Conservation (phyloP, 2,113 vertebrate species). For the Puma concolor region DNA sequence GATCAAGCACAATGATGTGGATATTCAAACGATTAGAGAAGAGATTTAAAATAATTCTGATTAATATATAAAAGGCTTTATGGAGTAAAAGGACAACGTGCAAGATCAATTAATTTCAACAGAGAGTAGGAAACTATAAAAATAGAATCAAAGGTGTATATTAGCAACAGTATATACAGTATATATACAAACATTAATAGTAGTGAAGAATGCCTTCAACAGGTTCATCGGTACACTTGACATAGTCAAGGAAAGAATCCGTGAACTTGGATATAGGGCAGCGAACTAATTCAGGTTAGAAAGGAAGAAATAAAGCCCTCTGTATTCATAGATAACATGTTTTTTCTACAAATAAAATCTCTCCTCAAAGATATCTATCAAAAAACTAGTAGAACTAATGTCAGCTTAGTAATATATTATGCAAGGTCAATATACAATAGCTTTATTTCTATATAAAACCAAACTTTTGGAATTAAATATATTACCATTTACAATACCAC, state of each 20-base stretch:
- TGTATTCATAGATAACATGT: neutral
- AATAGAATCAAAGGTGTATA: neutral
- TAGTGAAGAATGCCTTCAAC: neutral
- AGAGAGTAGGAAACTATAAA: neutral
- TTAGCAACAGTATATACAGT: neutral
- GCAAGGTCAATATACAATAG: neutral
- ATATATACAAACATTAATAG: neutral
- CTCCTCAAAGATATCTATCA: neutral
- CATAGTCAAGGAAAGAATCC: neutral
- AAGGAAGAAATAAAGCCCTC: neutral
- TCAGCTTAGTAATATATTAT: neutral
- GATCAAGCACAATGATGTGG: neutral
- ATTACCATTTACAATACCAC: neutral
- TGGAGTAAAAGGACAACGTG: neutral
- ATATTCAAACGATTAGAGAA: neutral
- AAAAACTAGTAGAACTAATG: neutral
- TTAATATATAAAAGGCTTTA: neutral
- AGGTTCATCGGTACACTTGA: neutral
- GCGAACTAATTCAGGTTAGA: neutral
- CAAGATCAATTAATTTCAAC: neutral
- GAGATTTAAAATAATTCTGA: neutral
- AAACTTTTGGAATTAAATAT: neutral
- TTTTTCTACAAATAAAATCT: neutral
- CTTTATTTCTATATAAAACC: neutral
- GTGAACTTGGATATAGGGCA: neutral